Evolutionary conservation across 2,888 invertebrate genomes (phyloP), one percentile per base, ranked within the genome.

Genomic region (Drosophila suboccidentalis): DNA sequence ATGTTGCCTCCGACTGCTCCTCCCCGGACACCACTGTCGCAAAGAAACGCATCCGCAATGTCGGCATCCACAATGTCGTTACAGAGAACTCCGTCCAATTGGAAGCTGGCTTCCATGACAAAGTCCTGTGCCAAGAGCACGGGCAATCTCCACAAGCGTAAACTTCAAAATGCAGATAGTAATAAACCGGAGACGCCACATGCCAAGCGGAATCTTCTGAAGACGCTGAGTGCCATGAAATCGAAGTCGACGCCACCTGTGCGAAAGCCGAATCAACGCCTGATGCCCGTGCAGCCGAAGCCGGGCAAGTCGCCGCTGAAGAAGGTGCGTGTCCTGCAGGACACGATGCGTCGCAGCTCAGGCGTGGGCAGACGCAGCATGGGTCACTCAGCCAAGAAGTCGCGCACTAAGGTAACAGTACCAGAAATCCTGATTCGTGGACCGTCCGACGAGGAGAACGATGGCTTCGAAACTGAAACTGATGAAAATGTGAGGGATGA

Each of bases 181-280:
- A 55, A 66, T 38, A 89, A 1, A 62, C 36, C 26, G 0, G 47
- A 62, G n/a, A 32, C 73, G 0, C 89, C 89, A 0, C 61, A 80
- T 8, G 91, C 92, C 4, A 92, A 92, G 64, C 88, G 92, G 3
- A 92, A 84, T 46, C 75, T 92, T 1, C 67, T 92, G 44, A 72
- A 74, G 15, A 83, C 86, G 2, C 61, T 90, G 9, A 84, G 65
- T 62, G 84, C 89, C n/a, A n/a, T n/a, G n/a, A n/a, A n/a, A n/a
- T n/a, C n/a, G n/a, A n/a, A n/a, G n/a, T n/a, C n/a, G n/a, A n/a
- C n/a, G 15, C 49, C 73, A 0, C 75, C 55, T 1, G 4, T 43
- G 11, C 36, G 67, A 44, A 71, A 55, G 15, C 29, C 72, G 46
- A 50, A 22, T 44, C 29, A 76, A 53, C 50, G 64, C 4, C 46